phyloP scores from a whole-genome alignment of 2,113 vertebrate genomes.

The Lipotes vexillifer region DNA sequence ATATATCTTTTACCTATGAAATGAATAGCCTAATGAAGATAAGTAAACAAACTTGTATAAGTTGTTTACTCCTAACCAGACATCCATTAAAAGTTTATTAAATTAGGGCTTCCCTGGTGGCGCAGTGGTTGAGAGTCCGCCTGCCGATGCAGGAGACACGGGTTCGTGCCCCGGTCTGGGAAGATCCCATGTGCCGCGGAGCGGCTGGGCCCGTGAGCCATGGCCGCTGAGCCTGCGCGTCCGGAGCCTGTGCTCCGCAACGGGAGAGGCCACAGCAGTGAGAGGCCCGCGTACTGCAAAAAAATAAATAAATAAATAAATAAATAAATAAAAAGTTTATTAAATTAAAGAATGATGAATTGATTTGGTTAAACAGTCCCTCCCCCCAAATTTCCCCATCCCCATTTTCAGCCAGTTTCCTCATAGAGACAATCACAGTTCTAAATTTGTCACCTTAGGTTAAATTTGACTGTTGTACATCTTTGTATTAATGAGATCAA shows the following conservation, averaged over 20 bases:
- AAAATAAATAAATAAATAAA: too few relatives aligned
- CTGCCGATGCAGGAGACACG: too few relatives aligned
- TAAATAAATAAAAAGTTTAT: too few relatives aligned
- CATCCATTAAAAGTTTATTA: background rate
- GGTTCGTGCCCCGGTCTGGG: too few relatives aligned
- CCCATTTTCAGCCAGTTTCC: rapidly evolving
- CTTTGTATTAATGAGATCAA: background rate
- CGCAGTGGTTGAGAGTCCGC: too few relatives aligned
- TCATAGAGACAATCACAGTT: background rate
- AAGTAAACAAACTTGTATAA: background rate
- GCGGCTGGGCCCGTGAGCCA: too few relatives aligned
- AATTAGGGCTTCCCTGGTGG: too few relatives aligned
- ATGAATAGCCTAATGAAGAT: background rate
- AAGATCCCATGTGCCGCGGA: too few relatives aligned
- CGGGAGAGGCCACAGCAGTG: too few relatives aligned
- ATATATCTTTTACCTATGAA: background rate
- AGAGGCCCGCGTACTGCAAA: too few relatives aligned
- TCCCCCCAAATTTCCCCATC: background rate
- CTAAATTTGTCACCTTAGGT: background rate
- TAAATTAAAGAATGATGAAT: background rate
- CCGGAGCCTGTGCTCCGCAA: too few relatives aligned
- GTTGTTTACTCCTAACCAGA: background rate
- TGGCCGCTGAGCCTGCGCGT: too few relatives aligned
- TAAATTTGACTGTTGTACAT: background rate
- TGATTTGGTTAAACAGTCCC: background rate